phyloP scores from a whole-genome alignment of 2,113 vertebrate genomes.

The Prunella fulvescens region DNA sequence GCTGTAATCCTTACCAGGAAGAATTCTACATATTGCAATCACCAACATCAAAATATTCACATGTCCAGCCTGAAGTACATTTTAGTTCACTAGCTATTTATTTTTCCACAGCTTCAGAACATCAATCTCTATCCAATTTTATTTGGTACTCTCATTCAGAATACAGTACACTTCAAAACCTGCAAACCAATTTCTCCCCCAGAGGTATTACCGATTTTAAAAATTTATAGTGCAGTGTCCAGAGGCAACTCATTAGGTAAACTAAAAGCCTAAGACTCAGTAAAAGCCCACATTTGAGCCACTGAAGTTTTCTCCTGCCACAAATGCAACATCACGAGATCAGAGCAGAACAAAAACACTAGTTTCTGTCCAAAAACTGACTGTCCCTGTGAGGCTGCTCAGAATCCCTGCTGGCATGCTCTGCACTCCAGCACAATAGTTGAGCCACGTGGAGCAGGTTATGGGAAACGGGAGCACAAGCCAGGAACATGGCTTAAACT shows the following conservation, averaged over 20 bases:
- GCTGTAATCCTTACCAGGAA: background rate
- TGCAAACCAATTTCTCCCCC: background rate
- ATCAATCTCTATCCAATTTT: background rate
- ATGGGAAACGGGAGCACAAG: constrained; percentile 49
- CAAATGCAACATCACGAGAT: background rate
- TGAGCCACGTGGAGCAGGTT: constrained; percentile 18
- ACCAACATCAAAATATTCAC: background rate
- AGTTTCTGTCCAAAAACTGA: background rate
- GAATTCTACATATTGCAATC: background rate
- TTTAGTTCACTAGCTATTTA: background rate
- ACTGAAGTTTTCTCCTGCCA: background rate
- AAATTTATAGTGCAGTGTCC: background rate
- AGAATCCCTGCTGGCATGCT: background rate
- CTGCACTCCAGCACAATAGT: background rate
- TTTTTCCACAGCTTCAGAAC: background rate
- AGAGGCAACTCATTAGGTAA: background rate
- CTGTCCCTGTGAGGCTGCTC: constrained; percentile 1
- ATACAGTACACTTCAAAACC: background rate
- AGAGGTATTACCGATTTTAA: background rate
- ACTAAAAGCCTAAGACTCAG: background rate
- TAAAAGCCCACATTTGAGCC: background rate
- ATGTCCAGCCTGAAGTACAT: background rate
- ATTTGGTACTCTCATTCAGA: background rate
- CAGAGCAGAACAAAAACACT: background rate
- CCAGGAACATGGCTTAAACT: constrained; percentile 73